Conservation (phyloP, 1,140 invertebrate species). For the Ectropis grisescens region DNA sequence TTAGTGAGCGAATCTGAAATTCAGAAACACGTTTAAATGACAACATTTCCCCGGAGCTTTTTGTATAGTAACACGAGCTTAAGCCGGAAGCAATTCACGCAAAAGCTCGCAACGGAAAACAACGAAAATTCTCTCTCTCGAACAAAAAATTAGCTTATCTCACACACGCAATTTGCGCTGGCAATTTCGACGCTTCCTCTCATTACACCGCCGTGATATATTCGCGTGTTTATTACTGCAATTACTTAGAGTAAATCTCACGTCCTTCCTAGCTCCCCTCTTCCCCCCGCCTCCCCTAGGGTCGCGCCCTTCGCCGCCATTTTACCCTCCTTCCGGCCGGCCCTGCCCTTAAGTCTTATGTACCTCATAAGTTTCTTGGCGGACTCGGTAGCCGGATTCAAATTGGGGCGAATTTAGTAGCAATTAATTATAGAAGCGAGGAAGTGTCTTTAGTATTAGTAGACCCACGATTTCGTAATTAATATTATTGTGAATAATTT, state of each 20-base stretch:
- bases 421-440: conserved; percentile 65
- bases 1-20: too few species aligned
- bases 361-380: conserved; percentile 67
- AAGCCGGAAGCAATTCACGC: too few species aligned
- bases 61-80: too few species aligned
- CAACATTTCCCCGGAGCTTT: too few species aligned
- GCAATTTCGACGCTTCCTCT: conserved; percentile 66
- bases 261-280: conserved; percentile 58
- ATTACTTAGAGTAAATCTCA: conserved; percentile 73
- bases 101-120: conserved; percentile 42
- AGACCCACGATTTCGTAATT: conserved; percentile 39
- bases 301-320: conserved; percentile 61
- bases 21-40: too few species aligned
- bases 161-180: conserved; percentile 67
- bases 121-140: conserved; percentile 20
- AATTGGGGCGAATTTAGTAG: conserved; percentile 69
- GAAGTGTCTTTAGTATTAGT: conserved; percentile 46
- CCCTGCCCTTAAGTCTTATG: conserved; percentile 68
- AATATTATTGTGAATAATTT: conserved; percentile 38
- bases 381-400: conserved; percentile 67
- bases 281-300: conserved; percentile 31
- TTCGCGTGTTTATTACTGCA: conserved; percentile 71
- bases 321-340: conserved; percentile 63
- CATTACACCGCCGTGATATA: conserved; percentile 67
- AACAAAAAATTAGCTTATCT: conserved; percentile 63